Conservation (phyloP, 2,888 invertebrate genomes). For the Beris morrisii region DNA sequence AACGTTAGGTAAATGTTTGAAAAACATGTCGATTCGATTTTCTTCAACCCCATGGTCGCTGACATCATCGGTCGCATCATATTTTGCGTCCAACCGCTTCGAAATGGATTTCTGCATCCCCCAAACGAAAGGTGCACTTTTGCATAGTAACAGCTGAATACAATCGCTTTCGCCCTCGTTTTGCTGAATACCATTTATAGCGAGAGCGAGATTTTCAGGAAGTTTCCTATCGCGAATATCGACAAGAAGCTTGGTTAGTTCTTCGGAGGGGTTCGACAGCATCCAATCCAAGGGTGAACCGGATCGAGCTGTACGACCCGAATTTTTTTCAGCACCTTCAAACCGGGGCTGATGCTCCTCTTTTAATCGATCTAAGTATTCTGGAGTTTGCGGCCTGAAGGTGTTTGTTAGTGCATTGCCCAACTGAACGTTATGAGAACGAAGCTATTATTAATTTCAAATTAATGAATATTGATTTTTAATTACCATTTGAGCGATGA, state of each 20-base stretch:
- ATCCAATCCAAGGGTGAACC: slow-evolving; percentile 62
- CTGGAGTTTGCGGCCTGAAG: slow-evolving; percentile 53
- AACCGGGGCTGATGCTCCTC: slow-evolving; percentile 47
- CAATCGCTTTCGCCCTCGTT: slow-evolving; percentile 68
- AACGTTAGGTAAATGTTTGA: slow-evolving; percentile 64
- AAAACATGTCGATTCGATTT: slow-evolving; percentile 57
- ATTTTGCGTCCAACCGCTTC: slow-evolving; percentile 47
- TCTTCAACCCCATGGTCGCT: slow-evolving; percentile 39
- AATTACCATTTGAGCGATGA: slow-evolving; percentile 79
- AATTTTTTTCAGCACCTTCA: slow-evolving; percentile 46
- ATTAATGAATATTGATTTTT: neutral
- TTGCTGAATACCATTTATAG: slow-evolving; percentile 60
- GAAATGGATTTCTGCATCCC: slow-evolving; percentile 73
- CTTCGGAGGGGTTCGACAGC: slow-evolving; percentile 62
- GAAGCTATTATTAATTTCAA: neutral
- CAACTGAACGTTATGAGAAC: neutral
- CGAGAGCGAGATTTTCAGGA: slow-evolving; percentile 63
- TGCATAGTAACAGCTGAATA: slow-evolving; percentile 73
- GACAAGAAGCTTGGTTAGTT: slow-evolving; percentile 61
- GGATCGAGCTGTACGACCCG: slow-evolving; percentile 43
- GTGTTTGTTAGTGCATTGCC: neutral
- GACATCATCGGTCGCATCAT: slow-evolving; percentile 40
- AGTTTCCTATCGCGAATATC: slow-evolving; percentile 66
- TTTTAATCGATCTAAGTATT: neutral
- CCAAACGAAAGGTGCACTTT: slow-evolving; percentile 73